These are phyloP conservation scores for Auanema sp. DNA, from an alignment of 2,888 invertebrate species.

Conservation along the genomic window DNA sequence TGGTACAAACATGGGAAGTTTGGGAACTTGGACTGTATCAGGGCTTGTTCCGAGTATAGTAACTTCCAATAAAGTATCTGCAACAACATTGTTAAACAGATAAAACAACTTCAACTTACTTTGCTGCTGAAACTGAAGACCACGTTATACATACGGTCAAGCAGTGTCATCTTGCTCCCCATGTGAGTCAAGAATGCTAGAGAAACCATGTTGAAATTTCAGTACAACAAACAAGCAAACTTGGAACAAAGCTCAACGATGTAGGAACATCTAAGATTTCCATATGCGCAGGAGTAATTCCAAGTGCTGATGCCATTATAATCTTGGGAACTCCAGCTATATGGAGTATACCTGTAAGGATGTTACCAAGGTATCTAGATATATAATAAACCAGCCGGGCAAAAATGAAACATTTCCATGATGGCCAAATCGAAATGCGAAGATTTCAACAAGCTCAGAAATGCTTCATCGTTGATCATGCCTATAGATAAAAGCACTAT, in stretches of 20 bases:
- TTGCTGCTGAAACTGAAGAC: slow-evolving; percentile 20
- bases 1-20: slow-evolving; percentile 10
- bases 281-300: slow-evolving; percentile 28
- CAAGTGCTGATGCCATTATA: slow-evolving; percentile 25
- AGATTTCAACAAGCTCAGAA: slow-evolving; percentile 14
- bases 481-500: slow-evolving; percentile 11
- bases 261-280: slow-evolving; percentile 19
- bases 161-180: slow-evolving; percentile 19
- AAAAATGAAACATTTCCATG: slow-evolving; percentile 31
- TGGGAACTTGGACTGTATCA: slow-evolving; percentile 1
- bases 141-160: slow-evolving; percentile 23
- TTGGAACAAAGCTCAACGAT: slow-evolving; percentile 27
- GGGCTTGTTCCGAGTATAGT: slow-evolving; percentile 3
- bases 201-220: neutral
- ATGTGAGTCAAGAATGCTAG: slow-evolving; percentile 23
- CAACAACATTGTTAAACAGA: neutral
- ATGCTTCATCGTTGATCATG: slow-evolving; percentile 16
- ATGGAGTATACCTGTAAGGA: slow-evolving; percentile 10
- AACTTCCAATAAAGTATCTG: neutral
- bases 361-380: neutral
- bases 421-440: slow-evolving; percentile 23
- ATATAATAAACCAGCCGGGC: slow-evolving; percentile 21
- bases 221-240: slow-evolving; percentile 3
- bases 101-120: neutral
- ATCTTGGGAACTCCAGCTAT: slow-evolving; percentile 23